A percentile compares a stretch with the other conserved stretches of the same genome.
phyloP scores from a whole-genome alignment of 2,113 vertebrate genomes.

The Phainopepla nitens region DNA sequence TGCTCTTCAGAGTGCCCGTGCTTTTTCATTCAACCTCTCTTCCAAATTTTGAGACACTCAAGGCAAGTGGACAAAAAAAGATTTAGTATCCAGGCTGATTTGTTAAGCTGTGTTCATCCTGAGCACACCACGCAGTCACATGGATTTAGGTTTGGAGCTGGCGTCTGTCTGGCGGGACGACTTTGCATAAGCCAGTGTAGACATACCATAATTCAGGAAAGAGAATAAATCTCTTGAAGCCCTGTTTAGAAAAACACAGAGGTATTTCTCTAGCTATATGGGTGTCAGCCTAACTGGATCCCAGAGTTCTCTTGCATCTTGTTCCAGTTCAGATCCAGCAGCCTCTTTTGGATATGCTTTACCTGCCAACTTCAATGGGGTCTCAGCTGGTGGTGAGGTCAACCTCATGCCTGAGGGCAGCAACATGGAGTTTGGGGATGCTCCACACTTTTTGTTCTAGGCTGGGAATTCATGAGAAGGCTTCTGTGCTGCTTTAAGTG shows the following conservation, averaged over 20 bases:
- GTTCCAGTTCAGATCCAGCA: background rate
- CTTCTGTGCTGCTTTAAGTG: background rate
- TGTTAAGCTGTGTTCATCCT: background rate
- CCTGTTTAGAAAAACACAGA: conserved; percentile 1
- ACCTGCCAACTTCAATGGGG: background rate
- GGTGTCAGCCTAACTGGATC: background rate
- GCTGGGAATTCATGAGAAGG: background rate
- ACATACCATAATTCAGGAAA: background rate
- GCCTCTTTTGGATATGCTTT: background rate
- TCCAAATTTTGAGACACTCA: background rate
- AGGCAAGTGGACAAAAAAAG: background rate
- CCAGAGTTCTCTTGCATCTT: background rate
- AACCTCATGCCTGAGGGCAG: background rate
- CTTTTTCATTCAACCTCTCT: background rate
- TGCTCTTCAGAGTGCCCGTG: background rate
- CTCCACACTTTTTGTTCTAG: background rate
- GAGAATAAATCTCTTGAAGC: conserved; percentile 27
- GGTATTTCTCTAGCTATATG: background rate
- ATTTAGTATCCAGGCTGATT: background rate
- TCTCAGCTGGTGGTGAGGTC: background rate
- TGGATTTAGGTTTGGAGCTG: conserved; percentile 32
- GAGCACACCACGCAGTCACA: background rate
- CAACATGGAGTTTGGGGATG: background rate
- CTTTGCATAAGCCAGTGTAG: background rate
- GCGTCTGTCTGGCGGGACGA: conserved; percentile 2